These are phyloP conservation scores for Amphipoea oculea DNA, from an alignment of 2,888 invertebrate species.

Conservation along the genomic window DNA sequence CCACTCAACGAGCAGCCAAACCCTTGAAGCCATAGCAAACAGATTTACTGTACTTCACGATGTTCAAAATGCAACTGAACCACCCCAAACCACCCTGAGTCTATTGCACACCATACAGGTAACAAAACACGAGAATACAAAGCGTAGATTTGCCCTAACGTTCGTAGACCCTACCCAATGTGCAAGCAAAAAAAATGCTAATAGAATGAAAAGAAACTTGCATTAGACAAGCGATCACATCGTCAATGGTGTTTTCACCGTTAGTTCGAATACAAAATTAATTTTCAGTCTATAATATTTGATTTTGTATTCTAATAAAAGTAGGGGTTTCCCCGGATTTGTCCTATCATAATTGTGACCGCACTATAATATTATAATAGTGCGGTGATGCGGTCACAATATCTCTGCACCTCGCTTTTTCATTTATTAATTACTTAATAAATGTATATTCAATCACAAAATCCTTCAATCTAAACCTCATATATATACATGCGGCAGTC, in stretches of 20 bases:
- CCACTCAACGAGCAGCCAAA: constrained; percentile 84
- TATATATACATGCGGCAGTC: too few relatives aligned
- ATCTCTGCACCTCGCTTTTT: too few relatives aligned
- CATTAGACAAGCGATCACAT: constrained; percentile 21
- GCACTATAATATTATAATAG: too few relatives aligned
- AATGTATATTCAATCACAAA: too few relatives aligned
- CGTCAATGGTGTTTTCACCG: constrained; percentile 10
- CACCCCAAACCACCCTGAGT: constrained; percentile 39
- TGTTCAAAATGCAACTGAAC: constrained; percentile 61
- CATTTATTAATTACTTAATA: too few relatives aligned
- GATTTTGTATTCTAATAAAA: neutral
- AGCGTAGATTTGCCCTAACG: constrained; percentile 61
- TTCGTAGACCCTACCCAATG: constrained; percentile 61
- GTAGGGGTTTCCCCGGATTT: too few relatives aligned
- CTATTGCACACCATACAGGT: constrained; percentile 63
- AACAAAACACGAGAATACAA: constrained; percentile 67
- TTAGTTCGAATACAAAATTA: constrained; percentile 19
- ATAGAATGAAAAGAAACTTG: constrained; percentile 54
- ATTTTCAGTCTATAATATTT: neutral
- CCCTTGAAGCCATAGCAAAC: constrained; percentile 72
- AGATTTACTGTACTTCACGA: constrained; percentile 40
- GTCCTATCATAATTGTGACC: too few relatives aligned
- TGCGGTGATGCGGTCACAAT: too few relatives aligned
- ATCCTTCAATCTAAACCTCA: too few relatives aligned
- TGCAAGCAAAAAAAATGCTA: constrained; percentile 57